Evolutionary conservation across 2,797 vertebrate genomes (phyloP).

Genomic region (Anguilla pacifica): DNA sequence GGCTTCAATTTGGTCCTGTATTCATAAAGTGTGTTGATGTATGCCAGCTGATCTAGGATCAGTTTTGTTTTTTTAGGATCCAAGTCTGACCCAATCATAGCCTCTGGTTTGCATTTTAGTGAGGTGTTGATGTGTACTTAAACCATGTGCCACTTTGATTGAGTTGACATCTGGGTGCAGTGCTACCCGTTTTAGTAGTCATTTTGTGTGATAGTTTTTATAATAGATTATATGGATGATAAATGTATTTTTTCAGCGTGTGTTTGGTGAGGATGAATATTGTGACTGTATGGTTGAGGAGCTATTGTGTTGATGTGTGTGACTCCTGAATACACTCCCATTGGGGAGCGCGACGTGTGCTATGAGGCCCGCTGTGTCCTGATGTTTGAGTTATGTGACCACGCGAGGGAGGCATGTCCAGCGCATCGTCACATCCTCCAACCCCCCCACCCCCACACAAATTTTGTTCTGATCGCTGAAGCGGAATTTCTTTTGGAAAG

Average conservation of each 20-base stretch:
- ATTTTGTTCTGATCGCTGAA: not conserved
- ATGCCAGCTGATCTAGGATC: too few species aligned
- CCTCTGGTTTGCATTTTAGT: slow-evolving; percentile 35
- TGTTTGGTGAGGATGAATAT: slow-evolving; percentile 42
- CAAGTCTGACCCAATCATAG: slow-evolving; percentile 36
- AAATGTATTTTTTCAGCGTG: slow-evolving; percentile 47
- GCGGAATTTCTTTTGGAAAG: not conserved
- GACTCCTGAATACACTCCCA: slow-evolving; percentile 48
- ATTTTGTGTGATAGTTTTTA: slow-evolving; percentile 46
- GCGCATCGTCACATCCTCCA: not conserved
- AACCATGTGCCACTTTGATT: slow-evolving; percentile 68
- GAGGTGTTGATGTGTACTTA: slow-evolving; percentile 61
- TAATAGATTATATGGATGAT: slow-evolving; percentile 64
- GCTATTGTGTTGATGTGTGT: slow-evolving; percentile 27
- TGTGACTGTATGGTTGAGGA: slow-evolving; percentile 57
- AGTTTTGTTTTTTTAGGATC: too few species aligned
- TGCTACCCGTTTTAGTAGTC: slow-evolving; percentile 58
- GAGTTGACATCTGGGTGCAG: slow-evolving; percentile 63
- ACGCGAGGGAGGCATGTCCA: not conserved
- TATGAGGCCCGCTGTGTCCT: not conserved
- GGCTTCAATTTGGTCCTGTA: not conserved
- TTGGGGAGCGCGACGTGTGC: slow-evolving; percentile 37
- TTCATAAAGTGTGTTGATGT: not conserved
- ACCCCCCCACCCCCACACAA: not conserved
- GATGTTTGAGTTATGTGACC: not conserved